A percentile compares a stretch with the other conserved stretches of the same genome.
phyloP scores from a whole-genome alignment of 2,888 invertebrate genomes.

The Gandaritis pyraliata region DNA sequence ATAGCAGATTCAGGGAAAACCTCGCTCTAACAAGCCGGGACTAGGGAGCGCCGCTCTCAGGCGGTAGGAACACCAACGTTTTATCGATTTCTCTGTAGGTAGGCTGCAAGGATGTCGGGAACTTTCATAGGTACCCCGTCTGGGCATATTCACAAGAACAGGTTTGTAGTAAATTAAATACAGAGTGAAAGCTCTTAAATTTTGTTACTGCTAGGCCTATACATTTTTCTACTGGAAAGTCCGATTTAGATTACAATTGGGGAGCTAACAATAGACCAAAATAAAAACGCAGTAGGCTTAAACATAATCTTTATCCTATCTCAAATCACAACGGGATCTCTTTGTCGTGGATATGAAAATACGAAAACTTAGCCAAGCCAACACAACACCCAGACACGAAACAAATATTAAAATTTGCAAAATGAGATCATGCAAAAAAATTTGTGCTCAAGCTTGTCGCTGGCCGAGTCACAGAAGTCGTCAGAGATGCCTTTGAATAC shows the following conservation, averaged over 20 bases:
- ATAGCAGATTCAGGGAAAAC: constrained; percentile 20
- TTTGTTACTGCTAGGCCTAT: not conserved
- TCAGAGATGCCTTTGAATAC: too few species aligned
- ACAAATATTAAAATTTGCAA: too few species aligned
- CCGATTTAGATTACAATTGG: not conserved
- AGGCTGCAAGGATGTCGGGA: constrained; percentile 30
- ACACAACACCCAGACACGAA: too few species aligned
- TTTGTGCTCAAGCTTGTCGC: not conserved
- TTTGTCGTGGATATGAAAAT: not conserved
- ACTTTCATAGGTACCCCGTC: constrained; percentile 24
- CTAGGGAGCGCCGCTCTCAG: constrained; percentile 23
- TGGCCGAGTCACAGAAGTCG: too few species aligned
- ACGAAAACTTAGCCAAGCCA: too few species aligned
- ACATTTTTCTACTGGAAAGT: constrained; percentile 11
- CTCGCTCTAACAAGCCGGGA: constrained; percentile 25
- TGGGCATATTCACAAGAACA: constrained; percentile 17
- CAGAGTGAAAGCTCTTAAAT: constrained; percentile 13
- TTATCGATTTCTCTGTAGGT: constrained; percentile 35
- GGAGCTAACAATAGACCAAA: not conserved
- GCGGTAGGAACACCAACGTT: constrained; percentile 28
- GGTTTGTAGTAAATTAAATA: constrained; percentile 8
- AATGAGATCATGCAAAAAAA: not conserved
- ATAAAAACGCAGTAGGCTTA: too few species aligned
- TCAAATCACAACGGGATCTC: not conserved
- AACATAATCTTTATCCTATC: too few species aligned